Evolutionary conservation across 1,140 invertebrate species (phyloP), one percentile per base, ranked within the genome.

Genomic region (Tetranychus urticae): DNA sequence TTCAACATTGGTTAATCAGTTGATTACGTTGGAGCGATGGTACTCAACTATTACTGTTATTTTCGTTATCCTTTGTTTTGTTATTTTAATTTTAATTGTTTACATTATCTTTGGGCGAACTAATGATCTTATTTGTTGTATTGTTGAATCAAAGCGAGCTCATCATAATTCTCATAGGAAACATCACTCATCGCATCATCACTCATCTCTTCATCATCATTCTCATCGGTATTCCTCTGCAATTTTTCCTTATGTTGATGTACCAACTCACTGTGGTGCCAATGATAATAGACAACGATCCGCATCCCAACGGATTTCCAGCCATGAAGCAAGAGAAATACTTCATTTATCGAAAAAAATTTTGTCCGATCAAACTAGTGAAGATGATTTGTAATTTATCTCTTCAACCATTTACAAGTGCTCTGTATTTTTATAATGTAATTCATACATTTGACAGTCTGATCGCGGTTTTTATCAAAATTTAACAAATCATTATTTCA

Each of bases 31-130:
- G 23, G 46, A 62, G 4, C 55, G 55, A 10, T 64, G 66, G 64
- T 63, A 63, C 35, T 60, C 62, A 54, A 57, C 57, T 31, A 56
- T 67, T 5, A 61, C 61, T 31, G 63, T 62, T 39, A 59, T 66
- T 2, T 65, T 66, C 59, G 35, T 64, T 6, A 50, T 36, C 23
- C 52, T 65, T 2, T 65, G 63, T 46, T 23, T 66, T 39, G 13
- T 67, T n/a, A 66, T 60, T 6, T 52, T 69, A 64, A 34, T 66
- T 52, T 31, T 66, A 31, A 62, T 68, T 64, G 61, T 62, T 37
- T 64, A 64, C 37, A 62, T 66, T 35, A 39, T 66, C 4, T 54
- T 61, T 5, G 52, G 58, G 8, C 12, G 58, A 1, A 59, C 59
- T 23, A 59, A 55, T 14, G n/a, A 48, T 33, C 14, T 61, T 12